phyloP scores from a whole-genome alignment of 2,797 vertebrate genomes.

The Sebastiscus albofasciatus region DNA sequence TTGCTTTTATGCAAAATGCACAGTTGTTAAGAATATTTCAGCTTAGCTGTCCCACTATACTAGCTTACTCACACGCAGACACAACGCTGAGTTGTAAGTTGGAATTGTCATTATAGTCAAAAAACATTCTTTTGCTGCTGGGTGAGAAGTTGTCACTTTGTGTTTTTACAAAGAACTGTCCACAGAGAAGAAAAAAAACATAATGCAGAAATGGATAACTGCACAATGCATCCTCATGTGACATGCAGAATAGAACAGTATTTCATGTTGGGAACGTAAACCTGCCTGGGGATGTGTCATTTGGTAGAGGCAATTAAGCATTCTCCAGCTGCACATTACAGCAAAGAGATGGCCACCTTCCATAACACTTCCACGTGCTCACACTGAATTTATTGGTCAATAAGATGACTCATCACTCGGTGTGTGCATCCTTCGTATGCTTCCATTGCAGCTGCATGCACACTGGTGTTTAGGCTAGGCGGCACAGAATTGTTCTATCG shows the following conservation, averaged over 20 bases:
- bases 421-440: neutral
- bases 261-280: constrained; percentile 19
- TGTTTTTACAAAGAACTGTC: neutral
- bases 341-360: constrained; percentile 6
- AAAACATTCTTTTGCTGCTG: neutral
- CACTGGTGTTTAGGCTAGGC: neutral
- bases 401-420: neutral
- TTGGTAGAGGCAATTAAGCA: constrained; percentile 32
- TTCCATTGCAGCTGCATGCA: constrained; percentile 1
- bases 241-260: neutral
- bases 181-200: neutral
- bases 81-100: neutral
- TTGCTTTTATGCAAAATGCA: no score
- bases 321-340: constrained; percentile 22
- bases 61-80: neutral
- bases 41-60: no score
- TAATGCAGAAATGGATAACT: neutral
- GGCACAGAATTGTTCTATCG: constrained; percentile 7
- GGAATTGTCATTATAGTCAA: neutral
- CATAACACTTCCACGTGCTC: constrained; percentile 4
- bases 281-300: neutral
- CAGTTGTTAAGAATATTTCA: no score
- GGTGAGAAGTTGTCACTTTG: neutral
- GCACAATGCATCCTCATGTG: neutral
- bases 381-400: constrained; percentile 28